Percentiles rank a stretch among this genome's conserved stretches.
Evolutionary conservation across 2,113 vertebrate species (phyloP).

Genomic region (Myanophis thanlyinensis): DNA sequence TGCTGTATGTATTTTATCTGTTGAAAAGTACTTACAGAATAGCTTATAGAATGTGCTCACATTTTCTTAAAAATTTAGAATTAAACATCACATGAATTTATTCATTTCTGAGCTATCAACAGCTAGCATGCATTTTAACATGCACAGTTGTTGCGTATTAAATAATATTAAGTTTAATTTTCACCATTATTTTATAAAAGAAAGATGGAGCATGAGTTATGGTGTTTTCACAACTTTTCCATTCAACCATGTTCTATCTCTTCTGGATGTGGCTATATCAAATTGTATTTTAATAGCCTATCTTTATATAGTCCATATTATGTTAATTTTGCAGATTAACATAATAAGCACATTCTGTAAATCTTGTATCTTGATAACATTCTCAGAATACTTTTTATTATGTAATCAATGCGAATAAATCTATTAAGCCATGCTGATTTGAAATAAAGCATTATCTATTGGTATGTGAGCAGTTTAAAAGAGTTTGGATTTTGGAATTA

Average conservation of each 20-base stretch:
- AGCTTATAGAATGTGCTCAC: slow-evolving; percentile 12
- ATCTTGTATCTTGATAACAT: slow-evolving; percentile 15
- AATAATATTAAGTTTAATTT: neutral
- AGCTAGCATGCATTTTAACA: neutral
- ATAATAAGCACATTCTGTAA: slow-evolving; percentile 9
- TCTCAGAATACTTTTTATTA: slow-evolving; percentile 33
- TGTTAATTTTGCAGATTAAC: slow-evolving; percentile 34
- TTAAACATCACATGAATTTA: neutral
- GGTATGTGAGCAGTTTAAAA: slow-evolving; percentile 14
- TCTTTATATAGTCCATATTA: neutral
- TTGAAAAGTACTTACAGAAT: neutral
- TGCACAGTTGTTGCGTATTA: neutral
- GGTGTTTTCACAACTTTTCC: slow-evolving; percentile 2
- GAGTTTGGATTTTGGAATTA: slow-evolving; percentile 14
- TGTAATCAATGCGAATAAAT: slow-evolving; percentile 12
- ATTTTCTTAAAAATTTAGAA: slow-evolving; percentile 26
- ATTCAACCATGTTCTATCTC: neutral
- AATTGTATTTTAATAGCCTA: slow-evolving; percentile 38
- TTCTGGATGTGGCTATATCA: neutral
- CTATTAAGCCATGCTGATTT: neutral
- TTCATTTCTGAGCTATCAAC: neutral
- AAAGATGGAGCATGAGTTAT: neutral
- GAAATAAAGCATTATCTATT: slow-evolving; percentile 13
- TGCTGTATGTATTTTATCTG: neutral
- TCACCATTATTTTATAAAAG: slow-evolving; percentile 24